Evolutionary conservation across 2,113 vertebrate species (phyloP).

Genomic region (Chaenogobius annularis): DNA sequence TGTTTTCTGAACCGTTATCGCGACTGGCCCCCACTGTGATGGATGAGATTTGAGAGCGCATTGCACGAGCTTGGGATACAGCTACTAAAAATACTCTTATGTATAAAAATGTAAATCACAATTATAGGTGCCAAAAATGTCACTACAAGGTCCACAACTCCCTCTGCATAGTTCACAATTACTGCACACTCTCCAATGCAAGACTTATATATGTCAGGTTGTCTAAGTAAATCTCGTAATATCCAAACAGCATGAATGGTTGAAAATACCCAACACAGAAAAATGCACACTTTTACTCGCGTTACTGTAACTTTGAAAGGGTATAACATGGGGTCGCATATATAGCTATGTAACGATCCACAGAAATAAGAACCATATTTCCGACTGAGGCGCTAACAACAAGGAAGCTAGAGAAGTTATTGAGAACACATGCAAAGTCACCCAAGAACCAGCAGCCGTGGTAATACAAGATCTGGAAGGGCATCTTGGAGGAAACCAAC

Average conservation of each 20-base stretch:
- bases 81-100: constrained; percentile 16
- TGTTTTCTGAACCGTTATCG: not conserved
- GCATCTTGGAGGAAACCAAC: constrained; percentile 23
- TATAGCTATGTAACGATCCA: constrained; percentile 38
- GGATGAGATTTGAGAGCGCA: constrained; percentile 6
- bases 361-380: constrained; percentile 27
- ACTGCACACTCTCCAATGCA: constrained; percentile 19
- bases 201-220: constrained; percentile 31
- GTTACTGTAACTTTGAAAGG: constrained; percentile 24
- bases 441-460: constrained; percentile 15
- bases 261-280: constrained; percentile 38
- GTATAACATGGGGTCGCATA: constrained; percentile 47
- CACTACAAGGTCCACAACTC: not conserved
- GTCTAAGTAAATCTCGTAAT: constrained; percentile 3
- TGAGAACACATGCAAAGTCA: constrained; percentile 4
- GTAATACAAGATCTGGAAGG: not conserved
- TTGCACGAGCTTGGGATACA: constrained; percentile 25
- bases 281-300: constrained; percentile 7
- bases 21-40: not conserved
- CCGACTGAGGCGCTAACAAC: not conserved
- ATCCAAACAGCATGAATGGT: constrained; percentile 27
- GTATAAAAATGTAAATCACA: constrained; percentile 7
- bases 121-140: constrained; percentile 1
- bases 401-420: not conserved
- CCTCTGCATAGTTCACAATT: not conserved